These are phyloP conservation scores for Saccopteryx leptura DNA, from an alignment of 2,113 vertebrate species.

Conservation along the genomic window DNA sequence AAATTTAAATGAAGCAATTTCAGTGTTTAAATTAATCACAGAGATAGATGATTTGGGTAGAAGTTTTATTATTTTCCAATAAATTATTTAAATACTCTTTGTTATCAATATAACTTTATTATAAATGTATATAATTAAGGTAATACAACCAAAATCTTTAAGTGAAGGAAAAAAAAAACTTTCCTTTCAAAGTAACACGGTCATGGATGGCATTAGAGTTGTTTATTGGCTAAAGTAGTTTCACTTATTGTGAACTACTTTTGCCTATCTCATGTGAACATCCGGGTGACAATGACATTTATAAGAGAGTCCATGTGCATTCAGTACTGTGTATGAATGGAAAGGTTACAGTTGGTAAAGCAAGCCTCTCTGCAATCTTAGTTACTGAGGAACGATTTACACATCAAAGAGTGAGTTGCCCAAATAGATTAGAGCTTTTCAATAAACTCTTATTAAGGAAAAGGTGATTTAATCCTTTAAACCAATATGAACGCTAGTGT, in stretches of 20 bases:
- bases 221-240: neutral
- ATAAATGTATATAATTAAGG: neutral
- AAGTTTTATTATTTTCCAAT: neutral
- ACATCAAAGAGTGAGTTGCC: conserved; percentile 72
- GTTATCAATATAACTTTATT: neutral
- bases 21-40: conserved; percentile 12
- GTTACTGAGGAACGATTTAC: conserved; percentile 69
- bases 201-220: neutral
- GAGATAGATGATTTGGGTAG: neutral
- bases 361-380: conserved; percentile 52
- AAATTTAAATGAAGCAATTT: neutral
- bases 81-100: neutral
- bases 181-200: neutral
- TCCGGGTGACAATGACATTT: conserved; percentile 71
- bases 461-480: conserved; percentile 36
- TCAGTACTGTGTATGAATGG: conserved; percentile 59
- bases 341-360: conserved; percentile 68
- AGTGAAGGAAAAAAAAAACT: neutral
- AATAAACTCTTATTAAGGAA: conserved; percentile 49
- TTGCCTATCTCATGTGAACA: conserved; percentile 75
- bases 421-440: conserved; percentile 65
- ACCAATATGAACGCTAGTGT: neutral
- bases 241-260: neutral
- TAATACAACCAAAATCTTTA: neutral
- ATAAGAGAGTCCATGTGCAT: conserved; percentile 6